Evolutionary conservation across 2,113 vertebrate species (phyloP), one percentile per base, ranked within the genome.

Genomic region (Tetraodon nigroviridis): DNA sequence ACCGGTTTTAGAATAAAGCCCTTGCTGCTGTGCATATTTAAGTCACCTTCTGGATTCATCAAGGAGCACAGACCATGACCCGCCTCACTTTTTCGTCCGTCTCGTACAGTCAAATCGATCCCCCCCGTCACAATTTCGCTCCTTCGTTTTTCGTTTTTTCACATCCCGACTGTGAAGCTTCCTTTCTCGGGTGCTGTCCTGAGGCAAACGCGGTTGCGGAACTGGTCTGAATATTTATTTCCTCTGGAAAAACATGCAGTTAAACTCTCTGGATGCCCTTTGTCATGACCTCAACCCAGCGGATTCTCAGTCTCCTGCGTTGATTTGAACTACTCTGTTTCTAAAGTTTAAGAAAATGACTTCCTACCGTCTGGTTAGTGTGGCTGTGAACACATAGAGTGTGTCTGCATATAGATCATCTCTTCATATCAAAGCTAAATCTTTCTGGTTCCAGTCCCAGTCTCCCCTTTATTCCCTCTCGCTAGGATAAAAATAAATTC

Each of bases 11-110:
- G 74, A 63, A 74, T 77, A 64, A 84, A 91, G 89, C 90, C 90
- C 90, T 90, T 91, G 83, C 85, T 86, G 64, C 87, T 75, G 81
- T 90, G 88, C 89, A 90, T 91, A 90, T 87, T 84, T 71, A 80
- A 80, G 67, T 84, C 79, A 79, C 67, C 75, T 71, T 78, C 50
- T 74, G 74, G 69, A 58, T 74, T 37, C 32, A 37, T 37, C 32
- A 37, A 37, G 32, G 7, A 37, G 32, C 32, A 37, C 7, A 37
- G 11, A 37, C 32, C 10, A 11, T 37, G 11, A 37, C 32, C 11
- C 10, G 8, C 32, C 32, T 37, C 32, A 27, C 29, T 12, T 11
- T 37, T 37, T 37, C 32, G 3, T 37, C 8, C 8, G 11, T 37
- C 7, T 37, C 11, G 32, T 37, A 51, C 50, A 51, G 65, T 62